These are phyloP conservation scores for Fragum fragum DNA, from an alignment of 2,888 invertebrate genomes.

Conservation along the genomic window DNA sequence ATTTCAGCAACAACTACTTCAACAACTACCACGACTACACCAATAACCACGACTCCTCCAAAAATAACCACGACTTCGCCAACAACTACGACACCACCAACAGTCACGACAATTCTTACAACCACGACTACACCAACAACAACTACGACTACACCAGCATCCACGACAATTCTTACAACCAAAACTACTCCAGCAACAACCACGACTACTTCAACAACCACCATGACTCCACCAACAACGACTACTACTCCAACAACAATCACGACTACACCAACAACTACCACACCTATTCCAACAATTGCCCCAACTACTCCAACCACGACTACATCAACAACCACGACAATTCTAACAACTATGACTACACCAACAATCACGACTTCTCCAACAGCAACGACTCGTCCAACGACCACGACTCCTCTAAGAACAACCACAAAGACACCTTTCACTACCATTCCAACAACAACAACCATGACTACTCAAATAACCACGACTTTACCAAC, in stretches of 20 bases:
- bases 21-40: neutral
- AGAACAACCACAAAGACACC: neutral
- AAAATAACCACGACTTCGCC: neutral
- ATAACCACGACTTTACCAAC: neutral
- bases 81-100: neutral
- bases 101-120: too few species aligned
- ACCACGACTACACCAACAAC: neutral
- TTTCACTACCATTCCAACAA: neutral
- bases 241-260: neutral
- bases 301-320: neutral
- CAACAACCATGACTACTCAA: neutral
- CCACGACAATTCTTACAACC: neutral
- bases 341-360: neutral
- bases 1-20: neutral
- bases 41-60: neutral
- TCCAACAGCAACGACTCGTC: neutral
- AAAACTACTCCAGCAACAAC: neutral
- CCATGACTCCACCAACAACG: neutral
- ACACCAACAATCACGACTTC: neutral
- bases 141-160: neutral
- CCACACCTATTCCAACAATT: neutral
- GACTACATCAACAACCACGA: neutral
- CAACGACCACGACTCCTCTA: neutral
- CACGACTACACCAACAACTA: neutral
- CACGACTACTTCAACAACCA: neutral